Base-by-base conservation (phyloP, 2,888 invertebrate species). In the Pollenia angustigena region DNA sequence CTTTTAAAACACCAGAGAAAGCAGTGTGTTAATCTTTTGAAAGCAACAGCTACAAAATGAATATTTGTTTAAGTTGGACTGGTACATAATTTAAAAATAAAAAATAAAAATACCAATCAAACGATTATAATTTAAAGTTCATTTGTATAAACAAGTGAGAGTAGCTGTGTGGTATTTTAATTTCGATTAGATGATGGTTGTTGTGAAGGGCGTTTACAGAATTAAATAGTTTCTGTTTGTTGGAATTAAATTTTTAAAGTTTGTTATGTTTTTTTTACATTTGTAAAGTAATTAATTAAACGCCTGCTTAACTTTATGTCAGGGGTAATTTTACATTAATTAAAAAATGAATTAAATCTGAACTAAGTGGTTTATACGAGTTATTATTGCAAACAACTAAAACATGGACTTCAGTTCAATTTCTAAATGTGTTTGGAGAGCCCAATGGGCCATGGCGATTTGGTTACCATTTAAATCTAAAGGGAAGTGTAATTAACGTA, bases 131-230 rank as follows among this genome's bases (percentile, higher is more conserved):
- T 66, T 83, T 74, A n/a, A 42, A 64, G 16, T 71, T 64, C 12
- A 23, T 74, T 75, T 56, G 8, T 44, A 42, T 74, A 14, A 50
- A 12, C 44, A 72, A 40, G n/a, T 72, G 42, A 23, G 16, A 50
- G 64, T n/a, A 46, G 32, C 40, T 85, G 84, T 79, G 74, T 80
- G 79, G 79, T 69, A 80, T 80, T 80, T 85, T 68, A 74, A 80
- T 80, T 74, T 68, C 46, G 74, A 54, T 81, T 64, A 68, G 60
- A 52, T 72, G 52, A 84, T 79, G 64, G 23, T 16, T 64, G 69
- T 72, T 84, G 58, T 74, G 74, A 84, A 79, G 74, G 84, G 84
- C 84, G 84, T 84, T 79, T 74, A 84, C 84, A 68, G 64, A 72
- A 66, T 78, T 71, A 78, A 83, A 83, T 56, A 56, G 71, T 82